These are phyloP conservation scores for Nansenia antarctica DNA, from an alignment of 2,113 vertebrate species.

Conservation along the genomic window DNA sequence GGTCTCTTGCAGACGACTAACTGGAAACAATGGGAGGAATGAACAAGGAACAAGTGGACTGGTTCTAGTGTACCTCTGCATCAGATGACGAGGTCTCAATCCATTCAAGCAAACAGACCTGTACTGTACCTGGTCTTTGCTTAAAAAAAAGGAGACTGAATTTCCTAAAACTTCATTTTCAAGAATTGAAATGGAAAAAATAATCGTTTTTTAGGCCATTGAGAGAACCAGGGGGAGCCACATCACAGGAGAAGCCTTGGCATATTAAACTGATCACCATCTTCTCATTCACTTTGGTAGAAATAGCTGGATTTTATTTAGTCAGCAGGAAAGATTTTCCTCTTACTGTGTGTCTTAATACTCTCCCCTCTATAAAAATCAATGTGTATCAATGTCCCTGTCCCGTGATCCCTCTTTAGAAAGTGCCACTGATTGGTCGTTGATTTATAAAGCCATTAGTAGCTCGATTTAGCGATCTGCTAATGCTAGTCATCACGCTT, in stretches of 20 bases:
- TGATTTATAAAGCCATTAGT: conserved; percentile 65
- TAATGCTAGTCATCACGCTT: conserved; percentile 21
- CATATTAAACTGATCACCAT: neutral
- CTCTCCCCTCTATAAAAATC: neutral
- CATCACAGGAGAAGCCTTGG: neutral
- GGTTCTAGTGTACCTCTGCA: neutral
- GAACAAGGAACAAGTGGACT: neutral
- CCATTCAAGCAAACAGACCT: neutral
- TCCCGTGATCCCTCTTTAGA: conserved; percentile 49
- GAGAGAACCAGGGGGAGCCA: neutral
- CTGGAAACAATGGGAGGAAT: neutral
- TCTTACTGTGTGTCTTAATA: neutral
- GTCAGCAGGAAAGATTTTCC: neutral
- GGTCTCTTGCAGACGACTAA: neutral
- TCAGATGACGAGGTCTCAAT: neutral
- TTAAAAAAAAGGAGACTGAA: neutral
- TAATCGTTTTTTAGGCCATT: neutral
- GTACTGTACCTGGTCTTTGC: neutral
- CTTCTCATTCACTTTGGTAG: neutral
- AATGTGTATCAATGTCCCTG: neutral
- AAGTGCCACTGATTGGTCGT: conserved; percentile 45
- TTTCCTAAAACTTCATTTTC: neutral
- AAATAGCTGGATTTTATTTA: neutral
- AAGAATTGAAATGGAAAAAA: no score
- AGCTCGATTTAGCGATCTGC: conserved; percentile 20